phyloP scores from a whole-genome alignment of 1,140 invertebrate species.

The Hyphantria cunea region DNA sequence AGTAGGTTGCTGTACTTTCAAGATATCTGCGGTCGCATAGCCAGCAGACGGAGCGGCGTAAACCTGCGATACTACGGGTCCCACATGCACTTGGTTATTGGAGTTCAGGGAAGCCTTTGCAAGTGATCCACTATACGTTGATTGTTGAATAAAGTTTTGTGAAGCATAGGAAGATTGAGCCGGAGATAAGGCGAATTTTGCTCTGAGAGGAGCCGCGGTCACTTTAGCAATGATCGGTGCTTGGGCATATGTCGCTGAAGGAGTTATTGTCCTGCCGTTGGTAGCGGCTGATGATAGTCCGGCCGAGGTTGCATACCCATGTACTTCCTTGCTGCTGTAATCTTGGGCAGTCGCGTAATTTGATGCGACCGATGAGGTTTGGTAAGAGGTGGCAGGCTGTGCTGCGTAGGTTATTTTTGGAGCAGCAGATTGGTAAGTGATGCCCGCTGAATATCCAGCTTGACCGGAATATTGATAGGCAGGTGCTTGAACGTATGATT shows the following conservation, averaged over 20 bases:
- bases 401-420: constrained; percentile 38
- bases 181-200: constrained; percentile 63
- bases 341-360: constrained; percentile 38
- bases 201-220: constrained; percentile 72
- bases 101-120: constrained; percentile 65
- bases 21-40: constrained; percentile 54
- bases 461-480: constrained; percentile 40
- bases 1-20: constrained; percentile 49
- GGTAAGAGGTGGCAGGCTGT: constrained; percentile 51
- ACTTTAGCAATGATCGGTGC: constrained; percentile 78
- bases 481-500: constrained; percentile 39
- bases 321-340: constrained; percentile 57
- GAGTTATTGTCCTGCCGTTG: constrained; percentile 49
- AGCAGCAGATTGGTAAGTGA: constrained; percentile 40
- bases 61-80: constrained; percentile 72
- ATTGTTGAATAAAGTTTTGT: constrained; percentile 61
- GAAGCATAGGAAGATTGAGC: constrained; percentile 49
- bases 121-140: constrained; percentile 45
- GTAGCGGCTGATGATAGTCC: constrained; percentile 62
- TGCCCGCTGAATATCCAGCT: constrained; percentile 30
- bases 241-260: constrained; percentile 70
- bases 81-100: constrained; percentile 48
- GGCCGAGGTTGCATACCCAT: constrained; percentile 75
- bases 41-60: constrained; percentile 58
- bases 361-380: constrained; percentile 46